Percentiles rank a stretch among this genome's conserved stretches.
phyloP scores from a whole-genome alignment of 2,113 vertebrate species.

The Xenopus tropicalis region UCB_Xtro_10.0 CM004445.2:88682001-88682500 shows the following conservation, averaged over 20 bases:
- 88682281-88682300: background rate
- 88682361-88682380: background rate
- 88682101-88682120: background rate
- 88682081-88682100: background rate
- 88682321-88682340: background rate
- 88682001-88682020: too few species aligned
- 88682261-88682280: background rate
- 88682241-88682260: background rate
- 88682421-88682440: too few species aligned
- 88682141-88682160: background rate
- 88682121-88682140: background rate
- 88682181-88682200: background rate
- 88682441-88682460: too few species aligned
- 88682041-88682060: background rate
- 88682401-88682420: background rate
- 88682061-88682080: background rate
- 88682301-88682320: constrained; percentile 3
- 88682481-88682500: too few species aligned
- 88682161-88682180: too few species aligned
- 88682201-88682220: constrained; percentile 2
- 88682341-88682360: background rate
- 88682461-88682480: too few species aligned
- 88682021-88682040: too few species aligned
- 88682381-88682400: background rate
- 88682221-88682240: constrained; percentile 9